Base-by-base conservation (phyloP, 2,113 vertebrate genomes). In the Cairina moschata region DNA sequence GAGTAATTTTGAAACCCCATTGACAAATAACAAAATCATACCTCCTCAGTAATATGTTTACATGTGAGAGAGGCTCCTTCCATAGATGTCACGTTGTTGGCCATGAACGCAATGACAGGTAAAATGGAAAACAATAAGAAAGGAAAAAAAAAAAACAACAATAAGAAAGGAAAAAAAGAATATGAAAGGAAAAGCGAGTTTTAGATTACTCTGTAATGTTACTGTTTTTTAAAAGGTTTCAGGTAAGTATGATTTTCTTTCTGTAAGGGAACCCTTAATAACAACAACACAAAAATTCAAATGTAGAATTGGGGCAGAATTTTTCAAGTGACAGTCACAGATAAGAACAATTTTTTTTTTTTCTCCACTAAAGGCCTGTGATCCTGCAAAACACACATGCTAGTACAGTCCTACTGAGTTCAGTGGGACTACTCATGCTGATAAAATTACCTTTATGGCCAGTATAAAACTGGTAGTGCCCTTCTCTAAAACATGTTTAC, bases 11-110 rank as follows among this genome's bases (percentile, higher is more conserved):
- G 52, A 96, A 91, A 92, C 20, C 74, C 40, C 46, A 34, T 80
- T 93, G 94, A 88, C 40, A 95, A 96, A 28, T 77, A 94, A 88
- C 54, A 93, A 44, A 86, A 58, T 86, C 52, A 8, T 65, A 86
- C 79, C 85, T 90, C 86, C 76, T 96, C 40, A 12, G 71, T 52
- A 92, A 74, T 28, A 52, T 65, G 54, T 66, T 94, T 56, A 91
- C 88, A 79, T 77, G 50, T 75, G 85, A 82, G 66, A 94, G 92
- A 94, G 75, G 66, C 23, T 87, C 11, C 54, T 95, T 94, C 60
- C 59, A 86, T 79, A 62, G 69, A 83, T 88, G 38, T 52, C 66
- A 50, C 2, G 1, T 34, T 90, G 75, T 71, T 86, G 17, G 86
- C 92, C 86, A 60, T 3, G 11, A 79, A 96, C 94, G 50, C 31